Evolutionary conservation across 2,888 invertebrate species (phyloP).

Genomic region (Lysandra coridon): DNA sequence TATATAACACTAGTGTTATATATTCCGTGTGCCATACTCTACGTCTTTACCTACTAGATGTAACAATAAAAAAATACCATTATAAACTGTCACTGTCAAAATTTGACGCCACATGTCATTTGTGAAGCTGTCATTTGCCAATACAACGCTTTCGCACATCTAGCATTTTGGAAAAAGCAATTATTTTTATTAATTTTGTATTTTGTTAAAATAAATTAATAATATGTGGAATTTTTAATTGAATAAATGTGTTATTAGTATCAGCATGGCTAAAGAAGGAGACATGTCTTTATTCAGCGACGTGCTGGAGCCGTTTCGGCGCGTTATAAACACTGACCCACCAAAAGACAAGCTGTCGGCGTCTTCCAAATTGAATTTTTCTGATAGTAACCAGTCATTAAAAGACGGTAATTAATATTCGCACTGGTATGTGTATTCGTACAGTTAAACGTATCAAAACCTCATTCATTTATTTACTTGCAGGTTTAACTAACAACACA

Average conservation of each 20-base stretch:
- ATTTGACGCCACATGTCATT: not conserved
- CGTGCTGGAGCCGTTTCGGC: slow-evolving; percentile 72
- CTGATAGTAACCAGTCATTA: slow-evolving; percentile 68
- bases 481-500: slow-evolving; percentile 61
- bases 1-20: too few relatives aligned
- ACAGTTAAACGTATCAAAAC: slow-evolving; percentile 5
- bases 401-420: slow-evolving; percentile 60
- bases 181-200: not conserved
- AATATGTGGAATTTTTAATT: slow-evolving; percentile 36
- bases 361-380: slow-evolving; percentile 70
- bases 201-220: not conserved
- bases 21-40: too few relatives aligned
- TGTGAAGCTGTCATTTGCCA: not conserved
- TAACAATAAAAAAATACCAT: not conserved
- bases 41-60: not conserved
- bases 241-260: slow-evolving; percentile 39
- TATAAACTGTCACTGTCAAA: not conserved
- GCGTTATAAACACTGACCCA: slow-evolving; percentile 71
- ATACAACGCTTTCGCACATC: not conserved
- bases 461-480: slow-evolving; percentile 34
- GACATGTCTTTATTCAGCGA: slow-evolving; percentile 73
- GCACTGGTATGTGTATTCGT: not conserved
- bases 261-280: slow-evolving; percentile 67
- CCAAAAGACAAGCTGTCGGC: slow-evolving; percentile 73
- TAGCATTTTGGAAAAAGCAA: not conserved